Evolutionary conservation across 2,797 vertebrate genomes (phyloP).

Genomic region (Acanthiza pusilla): DNA sequence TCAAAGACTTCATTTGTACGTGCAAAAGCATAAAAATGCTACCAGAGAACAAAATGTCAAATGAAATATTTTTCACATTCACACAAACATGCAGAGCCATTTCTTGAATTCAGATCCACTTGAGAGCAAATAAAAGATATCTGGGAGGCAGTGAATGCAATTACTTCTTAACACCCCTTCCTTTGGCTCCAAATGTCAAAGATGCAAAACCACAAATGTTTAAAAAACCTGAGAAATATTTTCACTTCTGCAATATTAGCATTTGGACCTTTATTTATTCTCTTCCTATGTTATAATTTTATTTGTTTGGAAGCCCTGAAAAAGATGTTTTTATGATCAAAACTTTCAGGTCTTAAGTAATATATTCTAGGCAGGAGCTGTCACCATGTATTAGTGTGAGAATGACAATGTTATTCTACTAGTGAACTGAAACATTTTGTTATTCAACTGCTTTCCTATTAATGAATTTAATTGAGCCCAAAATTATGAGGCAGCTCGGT

Average conservation of each 20-base stretch:
- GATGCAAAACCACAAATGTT: slow-evolving; percentile 46
- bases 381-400: not conserved
- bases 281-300: not conserved
- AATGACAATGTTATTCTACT: not conserved
- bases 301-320: slow-evolving; percentile 19
- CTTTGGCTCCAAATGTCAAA: slow-evolving; percentile 58
- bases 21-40: not conserved
- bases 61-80: not conserved
- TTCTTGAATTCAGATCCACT: slow-evolving; percentile 24
- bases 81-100: not conserved
- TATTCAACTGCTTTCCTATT: not conserved
- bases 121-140: slow-evolving; percentile 46
- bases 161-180: slow-evolving; percentile 31
- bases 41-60: slow-evolving; percentile 49
- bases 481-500: not conserved
- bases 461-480: not conserved
- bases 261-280: not conserved
- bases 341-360: not conserved
- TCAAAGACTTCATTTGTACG: not conserved
- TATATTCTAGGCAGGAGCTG: not conserved
- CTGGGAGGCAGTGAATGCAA: slow-evolving; percentile 48
- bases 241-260: slow-evolving; percentile 29
- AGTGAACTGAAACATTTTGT: not conserved
- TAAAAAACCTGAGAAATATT: slow-evolving; percentile 47
- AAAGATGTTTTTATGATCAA: not conserved